Base-by-base conservation (phyloP, 1,140 invertebrate genomes). In the Cotesia chilonis region DNA sequence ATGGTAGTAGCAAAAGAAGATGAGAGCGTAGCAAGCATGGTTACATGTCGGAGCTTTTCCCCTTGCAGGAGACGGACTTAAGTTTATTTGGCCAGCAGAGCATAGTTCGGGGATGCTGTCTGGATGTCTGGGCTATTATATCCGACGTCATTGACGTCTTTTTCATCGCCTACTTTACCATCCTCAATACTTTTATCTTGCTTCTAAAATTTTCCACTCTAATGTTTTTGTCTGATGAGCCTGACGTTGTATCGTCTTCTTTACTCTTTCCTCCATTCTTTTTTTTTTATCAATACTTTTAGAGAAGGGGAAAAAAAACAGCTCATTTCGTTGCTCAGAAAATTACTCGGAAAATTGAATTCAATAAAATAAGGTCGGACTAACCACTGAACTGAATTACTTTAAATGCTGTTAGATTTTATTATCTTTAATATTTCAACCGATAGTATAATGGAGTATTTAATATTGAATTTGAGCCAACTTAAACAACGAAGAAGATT, bases 271-370 rank as follows among this genome's bases (percentile, higher is more conserved):
- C 38, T 28, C 55, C 20, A 20, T 4, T 57, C 17, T 67, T 61
- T 35, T 55, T 41, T 59, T 51, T 47, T 68, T 57, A 20, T 47
- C 57, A 37, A n/a, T 38, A 3, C 47, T 64, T 38, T 36, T 5
- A 17, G 6, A 66, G 20, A 37, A 69, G 36, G 37, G 51, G 14
- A 38, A 59, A 59, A 59, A 47, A 61, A 20, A 12, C 41, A 54
- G 67, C 60, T 68, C 68, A 71, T 71, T 73, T 54, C 57, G 28
- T 51, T n/a, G 6, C 14, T 54, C 1, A 35, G 64, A 52, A 68
- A 68, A 74, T 64, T 68, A 71, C 64, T 71, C 59, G 59, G 69
- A 68, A 71, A 74, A 74, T 74, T 74, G 69, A 71, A 74, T 74
- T 74, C 60, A 17, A 74, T 74, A 28, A 20, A 70, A 3, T 2